phyloP scores from a whole-genome alignment of 2,888 invertebrate genomes.

The Tachina lurida region DNA sequence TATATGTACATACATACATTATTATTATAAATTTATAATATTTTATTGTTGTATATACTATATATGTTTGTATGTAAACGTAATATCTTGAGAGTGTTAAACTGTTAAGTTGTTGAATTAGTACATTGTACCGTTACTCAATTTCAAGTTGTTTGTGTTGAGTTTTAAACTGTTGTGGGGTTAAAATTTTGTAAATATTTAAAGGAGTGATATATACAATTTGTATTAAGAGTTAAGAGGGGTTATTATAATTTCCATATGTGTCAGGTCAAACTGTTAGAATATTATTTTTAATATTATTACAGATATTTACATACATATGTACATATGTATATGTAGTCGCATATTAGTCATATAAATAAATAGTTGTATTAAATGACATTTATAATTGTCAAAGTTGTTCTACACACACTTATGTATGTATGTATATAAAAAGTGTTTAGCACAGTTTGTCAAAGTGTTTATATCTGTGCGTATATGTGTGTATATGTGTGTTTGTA shows the following conservation, averaged over 20 bases:
- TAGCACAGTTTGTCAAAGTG: slow-evolving; percentile 17
- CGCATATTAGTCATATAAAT: background rate
- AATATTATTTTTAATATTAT: background rate
- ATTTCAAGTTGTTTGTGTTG: background rate
- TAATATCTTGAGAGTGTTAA: background rate
- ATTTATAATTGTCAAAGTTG: slow-evolving; percentile 39
- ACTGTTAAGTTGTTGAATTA: slow-evolving; percentile 4
- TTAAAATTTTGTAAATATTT: background rate
- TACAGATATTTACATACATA: background rate
- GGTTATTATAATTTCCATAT: background rate
- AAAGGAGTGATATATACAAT: slow-evolving; percentile 32
- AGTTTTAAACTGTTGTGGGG: background rate
- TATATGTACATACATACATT: background rate
- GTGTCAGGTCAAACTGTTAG: slow-evolving; percentile 46
- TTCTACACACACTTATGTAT: slow-evolving; percentile 4
- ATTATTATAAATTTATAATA: background rate
- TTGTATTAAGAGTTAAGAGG: background rate
- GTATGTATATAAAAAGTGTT: slow-evolving; percentile 27
- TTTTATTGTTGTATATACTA: too few relatives aligned
- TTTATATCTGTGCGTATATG: slow-evolving; percentile 1
- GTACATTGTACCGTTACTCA: background rate
- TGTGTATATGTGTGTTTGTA: background rate
- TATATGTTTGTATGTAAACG: background rate
- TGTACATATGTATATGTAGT: background rate
- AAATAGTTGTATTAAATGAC: slow-evolving; percentile 19